Percentiles rank a stretch among this genome's conserved stretches.
phyloP scores from a whole-genome alignment of 2,797 vertebrate genomes.

The Capromys pilorides region DNA sequence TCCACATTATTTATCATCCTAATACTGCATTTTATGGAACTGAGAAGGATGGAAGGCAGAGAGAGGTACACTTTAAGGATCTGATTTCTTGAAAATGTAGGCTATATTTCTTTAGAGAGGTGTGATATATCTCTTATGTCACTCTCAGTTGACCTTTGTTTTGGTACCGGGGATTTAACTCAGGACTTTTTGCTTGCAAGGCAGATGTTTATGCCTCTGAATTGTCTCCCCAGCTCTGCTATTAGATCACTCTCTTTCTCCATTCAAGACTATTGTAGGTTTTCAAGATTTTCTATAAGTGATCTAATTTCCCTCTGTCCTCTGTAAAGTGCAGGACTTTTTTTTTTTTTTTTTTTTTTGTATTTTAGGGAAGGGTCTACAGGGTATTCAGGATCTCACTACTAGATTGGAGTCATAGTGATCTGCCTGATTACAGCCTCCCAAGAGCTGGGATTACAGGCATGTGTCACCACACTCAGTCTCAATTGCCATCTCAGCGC shows the following conservation, averaged over 20 bases:
- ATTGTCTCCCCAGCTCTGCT: neutral
- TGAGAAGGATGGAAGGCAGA: neutral
- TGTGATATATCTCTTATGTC: neutral
- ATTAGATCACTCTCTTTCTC: neutral
- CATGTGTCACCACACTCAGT: too few relatives aligned
- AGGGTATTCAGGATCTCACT: too few relatives aligned
- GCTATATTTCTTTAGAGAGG: neutral
- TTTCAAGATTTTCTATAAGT: slow-evolving; percentile 29
- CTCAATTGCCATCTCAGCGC: too few relatives aligned
- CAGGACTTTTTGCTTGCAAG: too few relatives aligned
- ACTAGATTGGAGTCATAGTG: too few relatives aligned
- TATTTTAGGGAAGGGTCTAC: too few relatives aligned
- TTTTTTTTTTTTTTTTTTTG: too few relatives aligned
- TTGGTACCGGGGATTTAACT: too few relatives aligned
- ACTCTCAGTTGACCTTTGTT: neutral
- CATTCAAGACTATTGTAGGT: neutral
- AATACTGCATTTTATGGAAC: neutral
- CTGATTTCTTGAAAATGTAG: slow-evolving; percentile 20
- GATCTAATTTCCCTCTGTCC: neutral
- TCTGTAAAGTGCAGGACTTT: slow-evolving; percentile 4
- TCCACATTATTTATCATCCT: slow-evolving; percentile 33
- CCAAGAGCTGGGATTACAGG: too few relatives aligned
- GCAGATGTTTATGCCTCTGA: too few relatives aligned
- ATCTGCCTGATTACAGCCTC: too few relatives aligned
- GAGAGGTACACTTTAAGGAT: neutral